phyloP scores from a whole-genome alignment of 1,140 invertebrate species.

The Octopus sinensis region DNA sequence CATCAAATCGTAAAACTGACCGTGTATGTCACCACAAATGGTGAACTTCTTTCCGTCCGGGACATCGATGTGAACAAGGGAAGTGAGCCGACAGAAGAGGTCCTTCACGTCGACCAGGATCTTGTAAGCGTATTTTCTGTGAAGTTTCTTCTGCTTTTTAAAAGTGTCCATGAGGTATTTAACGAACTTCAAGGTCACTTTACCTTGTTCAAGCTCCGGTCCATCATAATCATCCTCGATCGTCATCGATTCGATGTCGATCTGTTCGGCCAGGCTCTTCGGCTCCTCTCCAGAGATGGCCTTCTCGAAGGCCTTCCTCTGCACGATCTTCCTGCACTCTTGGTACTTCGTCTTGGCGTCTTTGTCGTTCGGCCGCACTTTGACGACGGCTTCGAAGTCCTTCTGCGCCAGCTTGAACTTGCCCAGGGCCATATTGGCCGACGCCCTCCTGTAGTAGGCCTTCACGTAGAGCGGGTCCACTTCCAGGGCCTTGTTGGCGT shows the following conservation, averaged over 20 bases:
- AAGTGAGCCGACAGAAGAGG: constrained; percentile 79
- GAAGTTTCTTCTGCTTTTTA: constrained; percentile 87
- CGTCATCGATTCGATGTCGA: constrained; percentile 86
- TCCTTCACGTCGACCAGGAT: constrained; percentile 88
- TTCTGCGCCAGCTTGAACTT: constrained; percentile 94
- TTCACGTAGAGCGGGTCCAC: constrained; percentile 84
- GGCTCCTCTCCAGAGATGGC: constrained; percentile 93
- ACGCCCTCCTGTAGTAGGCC: constrained; percentile 83
- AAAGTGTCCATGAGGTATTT: constrained; percentile 85
- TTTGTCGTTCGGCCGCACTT: constrained; percentile 85
- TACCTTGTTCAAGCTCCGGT: constrained; percentile 77
- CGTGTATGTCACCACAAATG: constrained; percentile 99
- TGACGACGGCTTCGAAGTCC: constrained; percentile 93
- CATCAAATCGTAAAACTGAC: constrained; percentile 96
- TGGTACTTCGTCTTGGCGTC: constrained; percentile 90
- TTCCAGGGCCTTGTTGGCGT: constrained; percentile 89
- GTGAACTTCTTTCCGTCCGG: constrained; percentile 90
- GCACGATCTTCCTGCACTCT: constrained; percentile 95
- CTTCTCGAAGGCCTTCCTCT: constrained; percentile 91
- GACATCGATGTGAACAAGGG: constrained; percentile 85
- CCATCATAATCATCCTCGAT: constrained; percentile 94
- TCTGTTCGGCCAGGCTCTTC: constrained; percentile 79
- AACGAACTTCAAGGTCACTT: constrained; percentile 74
- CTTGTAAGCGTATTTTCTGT: constrained; percentile 97
- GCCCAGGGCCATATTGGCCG: constrained; percentile 93